Base-by-base conservation (phyloP, 2,113 vertebrate genomes). In the Corvus moneduloides region DNA sequence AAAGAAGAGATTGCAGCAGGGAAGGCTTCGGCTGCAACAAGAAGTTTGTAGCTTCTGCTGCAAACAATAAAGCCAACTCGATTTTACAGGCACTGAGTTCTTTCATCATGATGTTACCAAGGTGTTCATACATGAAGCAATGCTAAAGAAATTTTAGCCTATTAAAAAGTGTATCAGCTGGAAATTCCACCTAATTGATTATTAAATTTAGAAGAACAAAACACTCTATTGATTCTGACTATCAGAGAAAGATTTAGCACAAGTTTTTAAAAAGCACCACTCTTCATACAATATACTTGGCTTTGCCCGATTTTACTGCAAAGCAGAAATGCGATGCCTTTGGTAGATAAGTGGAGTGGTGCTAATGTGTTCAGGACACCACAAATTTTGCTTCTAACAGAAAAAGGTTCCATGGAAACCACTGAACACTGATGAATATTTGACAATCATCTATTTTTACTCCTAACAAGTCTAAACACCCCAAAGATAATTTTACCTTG, bases 131-230 rank as follows among this genome's bases (percentile, higher is more conserved):
- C 10, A 51, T 26, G 21, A 84, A 86, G 55, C 33, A 75, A 86
- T 7, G 48, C 24, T 73, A 58, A 96, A 96, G 82, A 97, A 92
- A 97, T 93, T 79, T 93, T 87, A 61, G 74, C n/a, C 32, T 69
- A 74, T 75, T 95, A 78, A 88, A 93, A 61, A 75, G 16, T 15
- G 51, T 81, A 95, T 67, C 82, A 95, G 52, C 46, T 91, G 85
- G 56, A 97, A 92, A 92, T 64, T 91, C 94, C 71, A 95, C 72
- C 72, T 84, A 87, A 61, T 6, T 93, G 66, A 95, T 93, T 75
- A 93, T 91, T 86, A 93, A 82, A 92, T 87, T 84, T 89, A 94
- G 80, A 83, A 89, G 37, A 76, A 52, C 13, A 44, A 41, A 88
- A 33, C 23, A 58, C 64, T 93, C 39, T 14, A 72, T 21, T 87